A percentile compares a stretch with the other conserved stretches of the same genome.
Evolutionary conservation across 2,888 invertebrate genomes (phyloP).

Genomic region (Nipponacmea schrenckii): DNA sequence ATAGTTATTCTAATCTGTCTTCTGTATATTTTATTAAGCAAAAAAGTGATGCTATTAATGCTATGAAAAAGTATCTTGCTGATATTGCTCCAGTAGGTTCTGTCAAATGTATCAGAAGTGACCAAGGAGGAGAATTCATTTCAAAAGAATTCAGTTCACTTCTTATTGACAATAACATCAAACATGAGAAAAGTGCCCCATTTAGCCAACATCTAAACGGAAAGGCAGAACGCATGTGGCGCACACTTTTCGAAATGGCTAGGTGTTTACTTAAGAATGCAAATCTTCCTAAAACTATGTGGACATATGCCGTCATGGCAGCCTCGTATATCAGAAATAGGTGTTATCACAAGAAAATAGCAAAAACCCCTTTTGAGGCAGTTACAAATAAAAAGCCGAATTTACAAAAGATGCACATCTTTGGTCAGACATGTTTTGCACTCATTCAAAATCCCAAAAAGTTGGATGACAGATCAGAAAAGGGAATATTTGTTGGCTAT

Average conservation of each 20-base stretch:
- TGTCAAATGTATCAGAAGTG: constrained; percentile 15
- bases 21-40: constrained; percentile 28
- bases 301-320: constrained; percentile 31
- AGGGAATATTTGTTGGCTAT: constrained; percentile 27
- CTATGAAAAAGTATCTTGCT: constrained; percentile 25
- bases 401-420: constrained; percentile 10
- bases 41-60: constrained; percentile 25
- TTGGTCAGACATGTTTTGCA: constrained; percentile 15
- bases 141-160: constrained; percentile 13
- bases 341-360: constrained; percentile 21
- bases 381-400: constrained; percentile 18
- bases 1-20: constrained; percentile 27
- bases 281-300: constrained; percentile 27
- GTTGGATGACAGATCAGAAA: constrained; percentile 10
- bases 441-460: constrained; percentile 15
- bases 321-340: constrained; percentile 31
- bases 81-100: constrained; percentile 21
- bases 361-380: too few relatives aligned
- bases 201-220: constrained; percentile 33
- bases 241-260: constrained; percentile 33
- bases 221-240: constrained; percentile 29
- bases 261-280: constrained; percentile 28
- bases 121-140: constrained; percentile 16
- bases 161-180: constrained; percentile 16
- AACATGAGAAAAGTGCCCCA: constrained; percentile 25